Evolutionary conservation across 2,113 vertebrate genomes (phyloP).

Genomic region (Phaethon lepturus): DNA sequence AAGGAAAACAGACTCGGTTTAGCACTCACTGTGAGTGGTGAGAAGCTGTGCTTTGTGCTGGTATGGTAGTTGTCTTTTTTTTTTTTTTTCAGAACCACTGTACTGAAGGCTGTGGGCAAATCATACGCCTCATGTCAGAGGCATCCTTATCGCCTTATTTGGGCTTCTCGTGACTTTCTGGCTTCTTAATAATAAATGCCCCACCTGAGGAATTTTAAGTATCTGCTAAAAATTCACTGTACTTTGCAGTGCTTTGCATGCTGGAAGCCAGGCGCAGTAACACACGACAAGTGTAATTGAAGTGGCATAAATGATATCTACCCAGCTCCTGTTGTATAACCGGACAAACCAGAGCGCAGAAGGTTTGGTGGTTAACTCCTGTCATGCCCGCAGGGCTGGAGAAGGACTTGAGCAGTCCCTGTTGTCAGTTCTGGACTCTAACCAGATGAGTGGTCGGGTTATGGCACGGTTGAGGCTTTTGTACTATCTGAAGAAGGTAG

Average conservation of each 20-base stretch:
- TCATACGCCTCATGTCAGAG: fast-evolving
- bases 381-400: background rate
- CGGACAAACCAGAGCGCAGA: background rate
- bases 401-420: background rate
- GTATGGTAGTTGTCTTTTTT: background rate
- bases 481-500: background rate
- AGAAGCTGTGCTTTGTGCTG: background rate
- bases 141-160: background rate
- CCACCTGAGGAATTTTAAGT: background rate
- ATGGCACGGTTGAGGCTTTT: background rate
- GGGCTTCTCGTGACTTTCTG: background rate
- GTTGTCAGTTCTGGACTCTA: background rate
- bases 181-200: background rate
- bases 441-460: fast-evolving
- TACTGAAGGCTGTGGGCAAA: background rate
- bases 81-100: background rate
- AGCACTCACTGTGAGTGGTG: background rate
- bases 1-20: too few relatives aligned
- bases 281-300: fast-evolving
- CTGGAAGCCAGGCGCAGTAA: background rate
- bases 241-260: background rate
- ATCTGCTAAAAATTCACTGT: background rate
- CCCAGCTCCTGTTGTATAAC: background rate
- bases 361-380: background rate
- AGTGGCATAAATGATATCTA: background rate